A percentile compares a stretch with the other conserved stretches of the same genome.
phyloP scores from a whole-genome alignment of 2,888 invertebrate genomes.

The Cerceris rybyensis region DNA sequence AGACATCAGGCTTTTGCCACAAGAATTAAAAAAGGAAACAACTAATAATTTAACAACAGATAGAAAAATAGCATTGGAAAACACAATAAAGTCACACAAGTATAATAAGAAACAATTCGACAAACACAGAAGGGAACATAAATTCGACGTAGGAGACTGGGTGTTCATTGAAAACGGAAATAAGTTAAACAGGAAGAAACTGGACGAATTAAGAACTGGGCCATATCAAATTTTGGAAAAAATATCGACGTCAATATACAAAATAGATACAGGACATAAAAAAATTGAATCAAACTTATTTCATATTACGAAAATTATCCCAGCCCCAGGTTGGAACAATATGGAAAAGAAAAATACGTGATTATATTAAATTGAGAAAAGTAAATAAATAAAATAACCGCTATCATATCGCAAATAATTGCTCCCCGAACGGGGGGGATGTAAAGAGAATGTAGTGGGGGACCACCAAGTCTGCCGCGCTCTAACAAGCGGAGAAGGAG shows the following conservation, averaged over 20 bases:
- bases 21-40: constrained; percentile 2
- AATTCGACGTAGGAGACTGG: constrained; percentile 62
- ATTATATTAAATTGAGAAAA: too few relatives aligned
- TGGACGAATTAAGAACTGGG: constrained; percentile 40
- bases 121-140: constrained; percentile 53
- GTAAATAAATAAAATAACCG: too few relatives aligned
- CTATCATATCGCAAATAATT: too few relatives aligned
- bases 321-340: too few relatives aligned
- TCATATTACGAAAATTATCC: too few relatives aligned
- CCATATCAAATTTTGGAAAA: constrained; percentile 4
- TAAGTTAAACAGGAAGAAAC: constrained; percentile 68
- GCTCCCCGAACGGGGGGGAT: too few relatives aligned
- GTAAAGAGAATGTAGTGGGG: too few relatives aligned
- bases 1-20: constrained; percentile 20
- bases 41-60: constrained; percentile 40
- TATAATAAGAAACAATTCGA: constrained; percentile 62
- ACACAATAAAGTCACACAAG: constrained; percentile 56
- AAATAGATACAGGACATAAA: neutral
- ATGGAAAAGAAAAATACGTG: too few relatives aligned
- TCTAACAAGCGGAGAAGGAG: too few relatives aligned
- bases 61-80: constrained; percentile 59
- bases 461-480: too few relatives aligned
- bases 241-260: constrained; percentile 6
- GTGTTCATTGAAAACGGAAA: constrained; percentile 67
- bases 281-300: constrained; percentile 16